Conservation (phyloP, 2,113 vertebrate species). For the Rhadina sibilatrix region DNA sequence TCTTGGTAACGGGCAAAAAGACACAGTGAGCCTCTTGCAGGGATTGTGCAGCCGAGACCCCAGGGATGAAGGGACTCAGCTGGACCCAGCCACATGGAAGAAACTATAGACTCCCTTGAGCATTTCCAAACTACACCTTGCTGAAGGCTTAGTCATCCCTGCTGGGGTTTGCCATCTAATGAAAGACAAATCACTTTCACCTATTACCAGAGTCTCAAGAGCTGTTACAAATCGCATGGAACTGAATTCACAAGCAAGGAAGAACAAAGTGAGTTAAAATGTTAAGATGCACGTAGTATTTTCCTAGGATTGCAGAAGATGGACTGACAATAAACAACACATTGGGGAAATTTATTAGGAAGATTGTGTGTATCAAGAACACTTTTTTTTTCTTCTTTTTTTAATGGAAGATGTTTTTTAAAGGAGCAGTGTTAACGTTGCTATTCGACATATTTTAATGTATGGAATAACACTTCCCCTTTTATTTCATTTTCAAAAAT, state of each 20-base stretch:
- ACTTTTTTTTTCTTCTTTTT: background rate
- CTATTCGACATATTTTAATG: background rate
- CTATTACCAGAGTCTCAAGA: background rate
- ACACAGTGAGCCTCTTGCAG: background rate
- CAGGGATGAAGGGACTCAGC: slow-evolving; percentile 41
- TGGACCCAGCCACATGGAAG: slow-evolving; percentile 45
- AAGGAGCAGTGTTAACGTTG: background rate
- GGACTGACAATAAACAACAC: background rate
- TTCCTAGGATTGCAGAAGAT: background rate
- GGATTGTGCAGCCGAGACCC: slow-evolving; percentile 8
- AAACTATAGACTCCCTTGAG: background rate
- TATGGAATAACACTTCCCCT: background rate
- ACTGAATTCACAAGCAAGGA: background rate
- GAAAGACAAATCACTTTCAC: slow-evolving; percentile 34
- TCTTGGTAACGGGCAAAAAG: background rate
- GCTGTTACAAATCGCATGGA: background rate
- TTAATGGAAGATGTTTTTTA: background rate
- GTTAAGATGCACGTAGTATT: background rate
- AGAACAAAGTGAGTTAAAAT: background rate
- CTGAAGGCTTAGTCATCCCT: slow-evolving; percentile 17
- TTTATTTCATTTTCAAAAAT: background rate
- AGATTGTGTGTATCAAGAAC: background rate
- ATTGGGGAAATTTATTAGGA: background rate
- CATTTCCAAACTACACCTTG: slow-evolving; percentile 48
- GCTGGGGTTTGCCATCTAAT: background rate